A percentile compares a stretch with the other conserved stretches of the same genome.
phyloP scores from a whole-genome alignment of 1,140 invertebrate species.

The Drosophila mayri region DNA sequence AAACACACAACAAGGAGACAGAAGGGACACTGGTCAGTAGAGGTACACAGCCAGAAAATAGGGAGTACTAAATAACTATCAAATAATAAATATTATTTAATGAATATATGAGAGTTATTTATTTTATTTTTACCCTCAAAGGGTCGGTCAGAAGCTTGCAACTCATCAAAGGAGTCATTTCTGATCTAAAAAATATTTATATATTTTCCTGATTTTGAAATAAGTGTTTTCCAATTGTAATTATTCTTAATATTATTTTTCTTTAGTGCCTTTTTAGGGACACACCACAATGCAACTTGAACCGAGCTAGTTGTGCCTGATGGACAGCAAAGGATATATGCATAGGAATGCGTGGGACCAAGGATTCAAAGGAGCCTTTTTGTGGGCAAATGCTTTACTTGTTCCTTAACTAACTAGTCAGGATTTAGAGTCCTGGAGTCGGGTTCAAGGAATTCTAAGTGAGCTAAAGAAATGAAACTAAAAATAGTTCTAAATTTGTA shows the following conservation, averaged over 20 bases:
- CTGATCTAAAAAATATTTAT: background rate
- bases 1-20: background rate
- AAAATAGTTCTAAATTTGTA: background rate
- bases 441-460: background rate
- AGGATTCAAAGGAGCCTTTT: conserved; percentile 13
- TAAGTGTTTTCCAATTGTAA: too few species aligned
- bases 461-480: background rate
- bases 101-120: background rate
- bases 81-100: background rate
- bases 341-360: conserved; percentile 1
- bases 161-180: background rate
- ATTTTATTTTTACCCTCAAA: background rate
- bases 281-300: conserved; percentile 43
- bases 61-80: background rate
- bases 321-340: conserved; percentile 18
- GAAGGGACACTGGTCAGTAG: conserved; percentile 4
- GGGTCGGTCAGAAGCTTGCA: background rate
- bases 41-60: background rate
- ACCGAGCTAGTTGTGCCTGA: conserved; percentile 65
- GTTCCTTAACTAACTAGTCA: conserved; percentile 53
- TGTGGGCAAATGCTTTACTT: conserved; percentile 74
- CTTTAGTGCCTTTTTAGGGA: background rate
- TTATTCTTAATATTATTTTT: too few species aligned
- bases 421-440: background rate
- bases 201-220: background rate